Percentiles rank a stretch among this genome's conserved stretches.
Conservation (phyloP, 1,140 invertebrate species). For the Drosophila nikananu region DNA sequence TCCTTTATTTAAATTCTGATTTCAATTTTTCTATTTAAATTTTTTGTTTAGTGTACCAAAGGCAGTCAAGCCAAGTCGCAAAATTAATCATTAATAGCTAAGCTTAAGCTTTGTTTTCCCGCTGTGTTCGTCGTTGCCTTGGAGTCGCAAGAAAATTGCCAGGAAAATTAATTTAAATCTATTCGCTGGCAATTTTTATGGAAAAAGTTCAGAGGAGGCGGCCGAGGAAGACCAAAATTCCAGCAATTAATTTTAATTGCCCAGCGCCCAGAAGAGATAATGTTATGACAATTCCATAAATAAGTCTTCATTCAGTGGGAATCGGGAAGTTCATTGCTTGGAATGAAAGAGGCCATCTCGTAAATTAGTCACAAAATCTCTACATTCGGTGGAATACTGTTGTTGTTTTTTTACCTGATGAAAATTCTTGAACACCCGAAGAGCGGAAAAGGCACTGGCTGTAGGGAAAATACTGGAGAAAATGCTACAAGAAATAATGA, state of each 20-base stretch:
- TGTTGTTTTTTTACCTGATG: constrained; percentile 56
- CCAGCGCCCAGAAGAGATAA: constrained; percentile 41
- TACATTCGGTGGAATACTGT: constrained; percentile 22
- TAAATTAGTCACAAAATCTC: constrained; percentile 65
- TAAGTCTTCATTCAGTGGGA: constrained; percentile 32
- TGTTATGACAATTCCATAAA: constrained; percentile 77
- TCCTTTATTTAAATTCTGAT: neutral
- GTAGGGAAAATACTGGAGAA: constrained; percentile 27
- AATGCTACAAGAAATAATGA: constrained; percentile 35
- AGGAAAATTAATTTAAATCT: constrained; percentile 73
- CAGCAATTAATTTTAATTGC: constrained; percentile 76
- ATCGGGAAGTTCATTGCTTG: constrained; percentile 34
- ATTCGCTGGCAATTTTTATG: constrained; percentile 71
- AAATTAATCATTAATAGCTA: constrained; percentile 76
- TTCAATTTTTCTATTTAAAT: no score
- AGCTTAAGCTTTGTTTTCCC: constrained; percentile 44
- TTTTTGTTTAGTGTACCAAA: constrained; percentile 3
- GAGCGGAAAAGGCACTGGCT: constrained; percentile 23
- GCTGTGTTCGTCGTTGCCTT: constrained; percentile 36
- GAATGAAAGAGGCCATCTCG: constrained; percentile 18
- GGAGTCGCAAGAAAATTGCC: constrained; percentile 53
- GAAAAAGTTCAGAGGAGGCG: constrained; percentile 26
- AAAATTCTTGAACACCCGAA: constrained; percentile 40
- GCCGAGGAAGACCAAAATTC: constrained; percentile 48
- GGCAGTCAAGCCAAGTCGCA: constrained; percentile 15